Conservation (phyloP, 2,797 vertebrate genomes). For the Momotus momota region DNA sequence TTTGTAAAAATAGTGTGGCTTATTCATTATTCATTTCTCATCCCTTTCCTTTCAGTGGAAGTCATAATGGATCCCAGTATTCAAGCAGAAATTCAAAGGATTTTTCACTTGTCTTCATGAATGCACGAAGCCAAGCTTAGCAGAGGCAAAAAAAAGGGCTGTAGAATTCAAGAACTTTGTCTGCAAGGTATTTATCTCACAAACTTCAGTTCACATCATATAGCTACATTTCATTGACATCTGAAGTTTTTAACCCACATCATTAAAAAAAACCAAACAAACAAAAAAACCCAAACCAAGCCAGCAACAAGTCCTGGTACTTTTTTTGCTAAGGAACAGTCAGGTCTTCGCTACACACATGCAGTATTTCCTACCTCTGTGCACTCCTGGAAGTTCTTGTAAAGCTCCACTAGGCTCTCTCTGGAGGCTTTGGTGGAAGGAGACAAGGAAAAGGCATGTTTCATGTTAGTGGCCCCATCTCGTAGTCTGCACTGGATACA, state of each 20-base stretch:
- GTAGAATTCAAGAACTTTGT: not conserved
- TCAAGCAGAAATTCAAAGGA: not conserved
- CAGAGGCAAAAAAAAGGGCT: not conserved
- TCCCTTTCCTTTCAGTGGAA: not conserved
- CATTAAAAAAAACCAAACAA: not conserved
- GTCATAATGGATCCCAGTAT: rapidly evolving
- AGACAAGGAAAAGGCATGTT: slow-evolving; percentile 87
- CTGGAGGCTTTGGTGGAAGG: slow-evolving; percentile 89
- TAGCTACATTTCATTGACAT: not conserved
- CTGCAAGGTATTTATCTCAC: not conserved
- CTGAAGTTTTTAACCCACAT: not conserved
- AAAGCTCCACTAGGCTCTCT: slow-evolving; percentile 93
- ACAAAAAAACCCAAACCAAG: not conserved
- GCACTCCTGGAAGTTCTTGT: slow-evolving; percentile 89
- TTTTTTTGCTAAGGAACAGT: not conserved
- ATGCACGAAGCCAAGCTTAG: not conserved
- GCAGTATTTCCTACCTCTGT: slow-evolving; percentile 82
- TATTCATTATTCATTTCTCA: not conserved
- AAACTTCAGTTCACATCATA: not conserved
- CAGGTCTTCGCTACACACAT: rapidly evolving
- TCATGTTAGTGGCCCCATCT: slow-evolving; percentile 94
- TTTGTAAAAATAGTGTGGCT: not conserved
- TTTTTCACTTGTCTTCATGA: not conserved
- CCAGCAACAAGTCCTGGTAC: not conserved
- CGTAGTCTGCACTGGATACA: slow-evolving; percentile 92